Conservation (phyloP, 2,113 vertebrate species). For the Stegastes partitus region DNA sequence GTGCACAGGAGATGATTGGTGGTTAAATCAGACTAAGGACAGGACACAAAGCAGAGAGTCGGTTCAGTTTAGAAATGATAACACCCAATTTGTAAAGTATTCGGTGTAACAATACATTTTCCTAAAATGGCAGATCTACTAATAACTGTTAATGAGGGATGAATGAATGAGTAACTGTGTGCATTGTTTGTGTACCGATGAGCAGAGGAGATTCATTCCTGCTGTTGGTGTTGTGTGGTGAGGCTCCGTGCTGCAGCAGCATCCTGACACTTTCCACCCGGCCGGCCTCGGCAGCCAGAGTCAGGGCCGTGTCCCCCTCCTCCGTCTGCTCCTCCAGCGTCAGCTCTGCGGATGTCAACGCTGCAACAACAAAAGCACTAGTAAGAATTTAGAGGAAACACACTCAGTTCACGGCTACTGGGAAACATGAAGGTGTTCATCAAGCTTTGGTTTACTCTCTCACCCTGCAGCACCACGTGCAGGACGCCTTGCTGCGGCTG, state of each 20-base stretch:
- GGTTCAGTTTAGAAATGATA: too few relatives aligned
- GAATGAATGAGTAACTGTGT: neutral
- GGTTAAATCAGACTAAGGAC: too few relatives aligned
- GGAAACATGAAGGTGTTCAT: neutral
- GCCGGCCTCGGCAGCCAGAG: constrained; percentile 85
- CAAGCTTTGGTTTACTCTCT: constrained; percentile 30
- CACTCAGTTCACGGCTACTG: neutral
- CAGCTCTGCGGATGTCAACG: constrained; percentile 75
- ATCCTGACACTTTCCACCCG: constrained; percentile 82
- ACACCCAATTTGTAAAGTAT: too few relatives aligned
- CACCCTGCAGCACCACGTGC: constrained; percentile 87
- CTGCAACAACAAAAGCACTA: constrained; percentile 38
- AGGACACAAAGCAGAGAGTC: too few relatives aligned
- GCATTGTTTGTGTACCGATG: constrained; percentile 74
- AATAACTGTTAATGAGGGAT: neutral
- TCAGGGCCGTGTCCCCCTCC: constrained; percentile 88
- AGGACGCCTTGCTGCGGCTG: constrained; percentile 83
- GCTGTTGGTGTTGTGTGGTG: constrained; percentile 88
- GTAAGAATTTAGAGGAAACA: neutral
- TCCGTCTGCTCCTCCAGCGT: constrained; percentile 88
- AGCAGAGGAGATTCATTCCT: constrained; percentile 89
- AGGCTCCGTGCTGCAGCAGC: constrained; percentile 87
- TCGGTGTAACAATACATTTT: too few relatives aligned
- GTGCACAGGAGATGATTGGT: too few relatives aligned
- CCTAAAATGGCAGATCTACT: too few relatives aligned